phyloP scores from a whole-genome alignment of 2,888 invertebrate species.

The Notocelia uddmanniana region DNA sequence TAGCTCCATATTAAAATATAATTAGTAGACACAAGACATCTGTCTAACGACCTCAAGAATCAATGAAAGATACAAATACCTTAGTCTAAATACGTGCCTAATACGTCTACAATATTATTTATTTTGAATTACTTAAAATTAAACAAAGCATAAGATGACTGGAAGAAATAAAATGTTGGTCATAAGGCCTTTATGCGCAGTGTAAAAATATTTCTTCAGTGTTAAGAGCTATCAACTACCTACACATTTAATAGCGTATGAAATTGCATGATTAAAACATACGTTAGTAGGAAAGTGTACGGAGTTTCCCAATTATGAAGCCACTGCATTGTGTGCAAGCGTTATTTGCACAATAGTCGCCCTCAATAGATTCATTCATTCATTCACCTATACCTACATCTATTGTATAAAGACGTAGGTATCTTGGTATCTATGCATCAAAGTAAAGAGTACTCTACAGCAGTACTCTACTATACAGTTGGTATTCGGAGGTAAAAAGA shows the following conservation, averaged over 20 bases:
- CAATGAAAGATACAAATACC: not conserved
- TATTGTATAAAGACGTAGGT: not conserved
- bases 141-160: not conserved
- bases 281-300: slow-evolving; percentile 6
- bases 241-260: not conserved
- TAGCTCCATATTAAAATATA: not conserved
- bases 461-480: not conserved
- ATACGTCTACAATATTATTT: not conserved
- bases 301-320: slow-evolving; percentile 10
- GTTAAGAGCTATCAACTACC: not conserved
- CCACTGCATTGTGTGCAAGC: not conserved
- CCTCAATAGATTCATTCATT: not conserved
- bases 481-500: too few species aligned
- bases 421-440: not conserved
- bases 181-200: too few species aligned
- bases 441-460: not conserved
- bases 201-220: too few species aligned
- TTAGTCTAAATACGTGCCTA: too few species aligned
- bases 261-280: slow-evolving; percentile 13
- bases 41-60: slow-evolving; percentile 1
- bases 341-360: slow-evolving; percentile 9
- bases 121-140: not conserved
- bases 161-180: not conserved
- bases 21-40: not conserved
- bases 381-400: not conserved